Base-by-base conservation (phyloP, 2,888 invertebrate species). In the Hemicrepidius hirtus region DNA sequence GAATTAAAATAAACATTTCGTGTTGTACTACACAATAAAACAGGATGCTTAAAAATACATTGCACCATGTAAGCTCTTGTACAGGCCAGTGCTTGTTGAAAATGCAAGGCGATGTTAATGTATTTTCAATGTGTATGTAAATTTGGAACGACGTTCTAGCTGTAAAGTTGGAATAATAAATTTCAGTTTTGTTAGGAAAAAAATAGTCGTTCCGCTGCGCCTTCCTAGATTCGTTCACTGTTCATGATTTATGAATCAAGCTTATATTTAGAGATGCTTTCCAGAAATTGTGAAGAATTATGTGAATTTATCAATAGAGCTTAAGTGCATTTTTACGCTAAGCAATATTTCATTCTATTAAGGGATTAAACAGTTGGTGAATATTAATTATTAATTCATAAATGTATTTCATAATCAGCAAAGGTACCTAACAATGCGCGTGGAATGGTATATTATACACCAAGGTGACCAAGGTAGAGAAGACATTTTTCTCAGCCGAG, bases 121-220 rank as follows among this genome's bases (percentile, higher is more conserved):
- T 60, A 50, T 64, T 71, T 71, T 49, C 65, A 66, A 71, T 71
- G 65, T 37, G 60, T 50, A 59, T 59, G 60, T 59, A 69, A 60
- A 69, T 55, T 66, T 37, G 32, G 28, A 37, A 21, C 41, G 41
- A 71, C 41, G 32, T 53, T n/a, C 66, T 59, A 60, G 40, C 28
- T 46, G 40, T 66, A 59, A 71, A 67, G 20, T 66, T 71, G 16
- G 16, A 67, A 46, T 63, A 71, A 67, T 71, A 71, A 67, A 71
- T 67, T 71, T 62, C 55, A 67, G 50, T 71, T 71, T 62, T 67
- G 35, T 62, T 60, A 60, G 21, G 53, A 70, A 55, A 64, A 24
- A 64, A 35, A 35, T 16, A 24, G 35, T 21, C 18, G 40, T 55
- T 55, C 53, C 37, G 20, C 40, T 40, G 21, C 35, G 63, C 53